Evolutionary conservation across 2,888 invertebrate genomes (phyloP).

Genomic region (Lasioglossum pauxillum): DNA sequence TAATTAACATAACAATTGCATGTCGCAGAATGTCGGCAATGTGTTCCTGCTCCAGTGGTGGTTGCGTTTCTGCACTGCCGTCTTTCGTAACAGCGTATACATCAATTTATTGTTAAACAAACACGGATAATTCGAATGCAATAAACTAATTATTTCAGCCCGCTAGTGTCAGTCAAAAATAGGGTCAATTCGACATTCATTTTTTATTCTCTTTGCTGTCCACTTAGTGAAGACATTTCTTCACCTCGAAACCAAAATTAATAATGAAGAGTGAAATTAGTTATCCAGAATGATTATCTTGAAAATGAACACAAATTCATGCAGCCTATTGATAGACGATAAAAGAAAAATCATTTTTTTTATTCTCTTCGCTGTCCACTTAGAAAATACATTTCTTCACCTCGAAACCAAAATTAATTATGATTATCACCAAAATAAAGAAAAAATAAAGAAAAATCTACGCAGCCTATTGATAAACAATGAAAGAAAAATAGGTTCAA

Average conservation of each 20-base stretch:
- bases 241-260: no score
- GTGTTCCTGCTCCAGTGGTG: conserved; percentile 40
- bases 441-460: no score
- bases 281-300: not conserved
- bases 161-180: no score
- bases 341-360: no score
- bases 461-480: no score
- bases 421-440: no score
- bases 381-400: no score
- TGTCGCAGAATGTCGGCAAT: conserved; percentile 48
- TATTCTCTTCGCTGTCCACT: no score
- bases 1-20: conserved; percentile 62
- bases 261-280: not conserved
- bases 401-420: no score
- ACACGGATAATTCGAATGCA: not conserved
- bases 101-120: not conserved
- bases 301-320: no score
- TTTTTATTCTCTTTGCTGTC: no score
- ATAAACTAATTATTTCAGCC: not conserved
- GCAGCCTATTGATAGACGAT: no score
- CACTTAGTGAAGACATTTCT: not conserved
- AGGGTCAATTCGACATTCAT: not conserved
- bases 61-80: conserved; percentile 30
- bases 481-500: not conserved
- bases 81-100: conserved; percentile 39